These are phyloP conservation scores for Anas bahamensis DNA, from an alignment of 2,797 vertebrate species.

Conservation along the genomic window DNA sequence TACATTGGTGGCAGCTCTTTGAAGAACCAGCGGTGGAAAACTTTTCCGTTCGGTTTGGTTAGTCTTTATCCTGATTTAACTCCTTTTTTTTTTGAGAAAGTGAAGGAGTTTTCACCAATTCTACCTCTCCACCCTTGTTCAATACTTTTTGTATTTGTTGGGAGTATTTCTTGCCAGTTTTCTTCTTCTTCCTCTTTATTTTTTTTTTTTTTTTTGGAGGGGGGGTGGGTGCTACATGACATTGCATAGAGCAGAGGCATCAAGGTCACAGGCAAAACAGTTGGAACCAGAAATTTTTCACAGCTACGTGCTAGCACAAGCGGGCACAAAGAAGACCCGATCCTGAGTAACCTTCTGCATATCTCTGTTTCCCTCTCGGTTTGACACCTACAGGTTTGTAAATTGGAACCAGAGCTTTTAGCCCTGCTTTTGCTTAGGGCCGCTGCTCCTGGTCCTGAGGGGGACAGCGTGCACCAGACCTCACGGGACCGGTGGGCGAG, in stretches of 20 bases:
- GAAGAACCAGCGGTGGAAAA: neutral
- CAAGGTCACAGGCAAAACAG: neutral
- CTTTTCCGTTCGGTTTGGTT: neutral
- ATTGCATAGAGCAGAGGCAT: neutral
- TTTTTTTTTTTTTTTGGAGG: too few species aligned
- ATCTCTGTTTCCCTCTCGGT: neutral
- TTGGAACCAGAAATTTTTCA: neutral
- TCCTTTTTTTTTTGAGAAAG: neutral
- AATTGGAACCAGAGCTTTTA: neutral
- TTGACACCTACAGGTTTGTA: neutral
- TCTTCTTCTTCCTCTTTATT: neutral
- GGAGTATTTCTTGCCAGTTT: neutral
- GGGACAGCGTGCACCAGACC: neutral
- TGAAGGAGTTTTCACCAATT: neutral
- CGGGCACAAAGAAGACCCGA: neutral
- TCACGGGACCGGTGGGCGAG: accelerated
- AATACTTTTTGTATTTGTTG: neutral
- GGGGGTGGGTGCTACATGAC: neutral
- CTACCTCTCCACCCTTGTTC: neutral
- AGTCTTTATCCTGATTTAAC: neutral
- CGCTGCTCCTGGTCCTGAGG: neutral
- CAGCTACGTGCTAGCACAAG: neutral
- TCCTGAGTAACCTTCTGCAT: neutral
- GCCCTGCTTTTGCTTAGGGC: neutral
- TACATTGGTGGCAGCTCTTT: neutral